phyloP scores from a whole-genome alignment of 1,140 invertebrate species.

The Drosophila suzukii region DNA sequence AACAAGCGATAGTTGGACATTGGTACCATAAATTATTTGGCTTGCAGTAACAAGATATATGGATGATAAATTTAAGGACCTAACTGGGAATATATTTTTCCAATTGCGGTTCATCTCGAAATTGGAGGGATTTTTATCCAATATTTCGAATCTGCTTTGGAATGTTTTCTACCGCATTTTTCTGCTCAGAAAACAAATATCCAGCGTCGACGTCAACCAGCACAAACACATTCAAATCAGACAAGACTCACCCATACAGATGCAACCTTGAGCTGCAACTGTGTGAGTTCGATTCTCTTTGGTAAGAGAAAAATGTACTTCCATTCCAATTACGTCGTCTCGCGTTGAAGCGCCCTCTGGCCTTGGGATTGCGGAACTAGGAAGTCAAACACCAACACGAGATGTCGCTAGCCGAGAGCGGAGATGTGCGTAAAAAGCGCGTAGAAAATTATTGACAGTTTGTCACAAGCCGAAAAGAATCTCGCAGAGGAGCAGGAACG shows the following conservation, averaged over 20 bases:
- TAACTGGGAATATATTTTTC: neutral
- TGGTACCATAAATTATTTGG: slow-evolving; percentile 17
- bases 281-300: slow-evolving; percentile 52
- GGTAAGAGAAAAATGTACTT: slow-evolving; percentile 4
- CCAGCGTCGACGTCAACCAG: slow-evolving; percentile 40
- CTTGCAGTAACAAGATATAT: neutral
- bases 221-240: slow-evolving; percentile 72
- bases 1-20: slow-evolving; percentile 30
- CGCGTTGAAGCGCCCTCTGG: slow-evolving; percentile 53
- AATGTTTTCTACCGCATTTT: slow-evolving; percentile 54
- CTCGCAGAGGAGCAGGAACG: too few species aligned
- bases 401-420: slow-evolving; percentile 47
- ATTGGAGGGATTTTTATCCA: neutral
- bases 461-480: neutral
- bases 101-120: slow-evolving; percentile 3
- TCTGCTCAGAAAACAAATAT: slow-evolving; percentile 60
- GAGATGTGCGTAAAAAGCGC: slow-evolving; percentile 13
- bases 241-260: slow-evolving; percentile 59
- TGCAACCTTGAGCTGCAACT: slow-evolving; percentile 18
- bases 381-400: slow-evolving; percentile 47
- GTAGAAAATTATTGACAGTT: slow-evolving; percentile 23
- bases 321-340: neutral
- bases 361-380: slow-evolving; percentile 15
- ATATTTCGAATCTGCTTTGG: slow-evolving; percentile 39
- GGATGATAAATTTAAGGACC: neutral